A percentile compares a stretch with the other conserved stretches of the same genome.
Evolutionary conservation across 2,113 vertebrate genomes (phyloP).

Genomic region (Lichenostomus cassidix): DNA sequence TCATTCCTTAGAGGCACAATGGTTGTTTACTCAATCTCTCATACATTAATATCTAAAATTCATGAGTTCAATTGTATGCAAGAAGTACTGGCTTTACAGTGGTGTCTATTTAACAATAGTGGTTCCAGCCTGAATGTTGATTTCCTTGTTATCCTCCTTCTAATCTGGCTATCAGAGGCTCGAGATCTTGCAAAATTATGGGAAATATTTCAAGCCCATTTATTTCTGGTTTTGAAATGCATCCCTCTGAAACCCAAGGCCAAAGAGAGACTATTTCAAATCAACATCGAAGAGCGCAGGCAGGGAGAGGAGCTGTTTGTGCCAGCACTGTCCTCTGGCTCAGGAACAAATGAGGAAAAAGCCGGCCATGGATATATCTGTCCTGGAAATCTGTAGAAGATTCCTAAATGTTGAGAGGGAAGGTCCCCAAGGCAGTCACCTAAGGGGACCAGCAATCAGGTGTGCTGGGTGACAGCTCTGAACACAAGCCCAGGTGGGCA

Average conservation of each 20-base stretch:
- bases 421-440: neutral
- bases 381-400: neutral
- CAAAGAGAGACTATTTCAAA: constrained; percentile 41
- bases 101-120: constrained; percentile 37
- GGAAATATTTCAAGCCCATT: constrained; percentile 31
- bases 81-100: constrained; percentile 14
- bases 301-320: constrained; percentile 43
- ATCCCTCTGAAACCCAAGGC: constrained; percentile 45
- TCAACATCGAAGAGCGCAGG: neutral
- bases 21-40: constrained; percentile 64
- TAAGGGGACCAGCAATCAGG: neutral
- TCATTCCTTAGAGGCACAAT: constrained; percentile 66
- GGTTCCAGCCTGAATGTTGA: constrained; percentile 20
- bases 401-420: neutral
- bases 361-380: neutral
- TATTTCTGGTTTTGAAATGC: constrained; percentile 53
- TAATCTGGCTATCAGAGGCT: constrained; percentile 24
- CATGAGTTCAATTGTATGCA: constrained; percentile 57
- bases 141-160: constrained; percentile 21
- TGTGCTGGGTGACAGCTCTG: neutral
- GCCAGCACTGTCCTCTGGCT: constrained; percentile 42
- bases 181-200: constrained; percentile 10
- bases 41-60: constrained; percentile 65
- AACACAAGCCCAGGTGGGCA: neutral
- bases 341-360: constrained; percentile 19